Evolutionary conservation across 2,797 vertebrate genomes (phyloP).

Genomic region (Semotilus atromaculatus): DNA sequence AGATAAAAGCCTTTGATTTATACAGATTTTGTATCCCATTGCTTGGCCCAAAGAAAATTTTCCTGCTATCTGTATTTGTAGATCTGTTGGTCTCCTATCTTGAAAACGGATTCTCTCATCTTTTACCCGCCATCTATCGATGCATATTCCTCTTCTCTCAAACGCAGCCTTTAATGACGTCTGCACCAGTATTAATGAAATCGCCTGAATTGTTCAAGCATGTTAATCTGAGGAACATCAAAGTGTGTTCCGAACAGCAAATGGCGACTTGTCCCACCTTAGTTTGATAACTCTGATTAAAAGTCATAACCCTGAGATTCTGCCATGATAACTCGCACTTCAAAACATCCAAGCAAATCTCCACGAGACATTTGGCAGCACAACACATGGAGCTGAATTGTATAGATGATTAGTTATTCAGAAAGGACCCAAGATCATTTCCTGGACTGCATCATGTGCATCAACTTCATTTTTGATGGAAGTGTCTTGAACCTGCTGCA

Average conservation of each 20-base stretch:
- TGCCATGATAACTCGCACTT: slow-evolving; percentile 56
- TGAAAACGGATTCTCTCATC: not conserved
- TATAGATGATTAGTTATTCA: slow-evolving; percentile 36
- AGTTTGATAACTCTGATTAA: slow-evolving; percentile 68
- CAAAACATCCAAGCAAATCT: slow-evolving; percentile 39
- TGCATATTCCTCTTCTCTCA: slow-evolving; percentile 21
- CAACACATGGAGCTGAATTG: slow-evolving; percentile 39
- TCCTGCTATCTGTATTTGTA: slow-evolving; percentile 39
- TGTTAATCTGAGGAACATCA: slow-evolving; percentile 74
- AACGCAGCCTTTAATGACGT: slow-evolving; percentile 62
- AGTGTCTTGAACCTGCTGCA: slow-evolving; percentile 54
- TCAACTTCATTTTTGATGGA: slow-evolving; percentile 32
- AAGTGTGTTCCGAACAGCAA: slow-evolving; percentile 63
- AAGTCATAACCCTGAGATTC: slow-evolving; percentile 65
- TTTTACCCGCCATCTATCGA: not conserved
- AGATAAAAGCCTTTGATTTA: slow-evolving; percentile 48
- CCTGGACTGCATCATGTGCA: slow-evolving; percentile 31
- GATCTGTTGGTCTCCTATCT: slow-evolving; percentile 51
- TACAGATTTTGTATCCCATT: slow-evolving; percentile 39
- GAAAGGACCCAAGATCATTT: slow-evolving; percentile 42
- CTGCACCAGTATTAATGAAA: slow-evolving; percentile 66
- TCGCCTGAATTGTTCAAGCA: slow-evolving; percentile 72
- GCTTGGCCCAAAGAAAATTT: slow-evolving; percentile 26
- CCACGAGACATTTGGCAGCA: slow-evolving; percentile 48
- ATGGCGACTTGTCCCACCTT: slow-evolving; percentile 59